Base-by-base conservation (phyloP, 2,797 vertebrate species). In the Diplodus puntazzo region DNA sequence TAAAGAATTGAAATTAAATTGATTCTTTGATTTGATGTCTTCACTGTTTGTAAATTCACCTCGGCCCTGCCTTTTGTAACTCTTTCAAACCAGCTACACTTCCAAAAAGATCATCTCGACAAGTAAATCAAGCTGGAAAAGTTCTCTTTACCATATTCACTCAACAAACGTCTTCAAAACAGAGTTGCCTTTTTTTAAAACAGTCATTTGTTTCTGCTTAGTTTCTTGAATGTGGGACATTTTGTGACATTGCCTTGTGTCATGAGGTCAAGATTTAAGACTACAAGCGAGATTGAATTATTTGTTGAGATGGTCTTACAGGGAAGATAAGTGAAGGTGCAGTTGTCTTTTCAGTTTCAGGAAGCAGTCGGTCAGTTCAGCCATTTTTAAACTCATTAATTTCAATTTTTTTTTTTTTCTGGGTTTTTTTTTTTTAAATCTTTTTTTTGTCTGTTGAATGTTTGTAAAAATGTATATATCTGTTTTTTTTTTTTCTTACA, bases 381-480 rank as follows among this genome's bases (percentile, higher is more conserved):
- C 75, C 53, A 57, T 63, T 79, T 79, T 79, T 55, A 64, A 80
- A 59, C 23, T 65, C 20, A 57, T 69, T 75, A 17, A 77, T 83
- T 83, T 75, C 74, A 77, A 6, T 34, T 34, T 34, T 34, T 34
- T 34, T 34, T 93, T 80, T 16, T 75, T 62, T 53, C 83, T 77
- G 42, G n/a, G 66, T 59, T 81, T 48, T 71, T 52, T 53, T 65
- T 73, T 30, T 69, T 69, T 76, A 18, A 93, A 7, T 1, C 7
- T 34, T 92, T 96, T 96, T 96, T 96, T 96, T 96, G 92, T 94
- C 92, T 94, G 93, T 97, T 94, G 94, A 96, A 94, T 93, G 92
- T 96, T 96, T 98, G 97, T 98, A 97, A 93, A 98, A 98, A 97
- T 98, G 97, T 98, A 98, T 94, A 98, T 97, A 90, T 80, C 1